These are phyloP conservation scores for Lipotes vexillifer DNA, from an alignment of 2,113 vertebrate species.

Conservation along the genomic window DNA sequence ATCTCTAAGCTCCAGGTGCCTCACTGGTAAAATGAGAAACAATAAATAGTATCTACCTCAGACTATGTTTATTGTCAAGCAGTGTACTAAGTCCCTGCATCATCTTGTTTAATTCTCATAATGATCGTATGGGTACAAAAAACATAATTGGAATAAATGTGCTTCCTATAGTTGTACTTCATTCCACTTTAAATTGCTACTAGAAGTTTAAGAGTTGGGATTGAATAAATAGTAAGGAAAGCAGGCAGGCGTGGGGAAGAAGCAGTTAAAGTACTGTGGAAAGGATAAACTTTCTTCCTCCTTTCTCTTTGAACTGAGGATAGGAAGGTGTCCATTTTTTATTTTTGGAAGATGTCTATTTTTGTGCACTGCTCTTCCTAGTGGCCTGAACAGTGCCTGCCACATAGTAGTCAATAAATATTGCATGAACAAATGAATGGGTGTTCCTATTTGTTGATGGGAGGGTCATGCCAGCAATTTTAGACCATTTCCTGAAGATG, in stretches of 20 bases:
- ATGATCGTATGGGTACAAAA: background rate
- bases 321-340: background rate
- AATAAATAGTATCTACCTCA: constrained; percentile 62
- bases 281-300: background rate
- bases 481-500: background rate
- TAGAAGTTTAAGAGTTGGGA: background rate
- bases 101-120: background rate
- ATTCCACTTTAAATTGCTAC: background rate
- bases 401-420: background rate
- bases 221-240: background rate
- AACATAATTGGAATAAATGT: background rate
- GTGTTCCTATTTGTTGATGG: background rate
- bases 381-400: background rate
- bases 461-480: background rate
- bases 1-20: background rate
- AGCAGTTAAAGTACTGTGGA: background rate
- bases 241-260: background rate
- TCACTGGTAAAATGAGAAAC: constrained; percentile 45
- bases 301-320: background rate
- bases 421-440: background rate
- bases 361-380: background rate
- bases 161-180: background rate
- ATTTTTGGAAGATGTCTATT: background rate
- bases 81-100: background rate
- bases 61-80: background rate